Conservation (phyloP, 2,113 vertebrate species). For the Corythornis cristatus region DNA sequence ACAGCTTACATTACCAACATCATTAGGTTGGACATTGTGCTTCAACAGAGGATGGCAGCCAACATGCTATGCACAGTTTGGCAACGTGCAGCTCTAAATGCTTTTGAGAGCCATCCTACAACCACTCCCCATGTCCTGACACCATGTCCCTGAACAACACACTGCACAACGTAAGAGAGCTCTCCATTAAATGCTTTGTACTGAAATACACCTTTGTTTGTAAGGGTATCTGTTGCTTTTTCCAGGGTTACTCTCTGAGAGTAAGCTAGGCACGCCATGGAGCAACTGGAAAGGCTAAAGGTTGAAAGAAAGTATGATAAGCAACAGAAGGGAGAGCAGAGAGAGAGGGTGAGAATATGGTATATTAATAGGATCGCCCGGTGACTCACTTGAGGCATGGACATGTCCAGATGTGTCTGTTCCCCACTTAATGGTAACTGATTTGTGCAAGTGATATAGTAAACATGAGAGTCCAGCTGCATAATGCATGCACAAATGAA, state of each 20-base stretch:
- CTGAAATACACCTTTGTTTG: accelerated
- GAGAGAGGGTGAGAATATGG: neutral
- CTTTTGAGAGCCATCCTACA: neutral
- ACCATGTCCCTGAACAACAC: neutral
- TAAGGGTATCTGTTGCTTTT: neutral
- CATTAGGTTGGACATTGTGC: neutral
- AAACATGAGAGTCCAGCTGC: neutral
- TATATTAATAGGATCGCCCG: neutral
- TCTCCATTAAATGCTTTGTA: neutral
- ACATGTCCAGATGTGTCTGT: neutral
- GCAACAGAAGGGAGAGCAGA: neutral
- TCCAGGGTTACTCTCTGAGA: neutral
- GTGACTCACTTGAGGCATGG: neutral
- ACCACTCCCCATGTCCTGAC: neutral
- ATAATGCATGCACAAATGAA: neutral
- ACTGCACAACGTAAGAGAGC: neutral
- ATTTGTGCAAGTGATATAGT: neutral
- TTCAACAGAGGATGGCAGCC: neutral
- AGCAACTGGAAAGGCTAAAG: neutral
- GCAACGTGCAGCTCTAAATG: neutral
- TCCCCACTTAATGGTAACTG: neutral
- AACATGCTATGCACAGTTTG: neutral
- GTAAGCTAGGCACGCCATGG: neutral
- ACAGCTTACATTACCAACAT: neutral
- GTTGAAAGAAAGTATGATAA: neutral